Evolutionary conservation across 2,797 vertebrate species (phyloP).

Genomic region (Acestrorhynchus altus): DNA sequence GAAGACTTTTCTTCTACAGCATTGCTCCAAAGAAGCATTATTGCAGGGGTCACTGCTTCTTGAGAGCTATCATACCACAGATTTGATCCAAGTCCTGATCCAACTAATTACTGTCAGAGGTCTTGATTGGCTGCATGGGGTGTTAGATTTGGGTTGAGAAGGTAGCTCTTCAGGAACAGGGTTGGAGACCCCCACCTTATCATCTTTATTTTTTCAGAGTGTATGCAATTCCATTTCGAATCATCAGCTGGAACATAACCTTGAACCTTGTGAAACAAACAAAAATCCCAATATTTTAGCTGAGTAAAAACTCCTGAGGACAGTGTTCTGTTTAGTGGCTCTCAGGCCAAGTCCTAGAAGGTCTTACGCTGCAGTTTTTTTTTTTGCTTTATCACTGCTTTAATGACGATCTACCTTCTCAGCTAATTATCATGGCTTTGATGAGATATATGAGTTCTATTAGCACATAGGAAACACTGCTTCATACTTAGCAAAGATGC

Average conservation of each 20-base stretch:
- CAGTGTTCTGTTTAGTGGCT: constrained; percentile 11
- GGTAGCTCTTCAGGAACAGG: too few species aligned
- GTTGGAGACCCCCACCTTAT: neutral
- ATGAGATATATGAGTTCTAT: constrained; percentile 15
- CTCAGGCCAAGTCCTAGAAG: neutral
- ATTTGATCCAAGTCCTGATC: too few species aligned
- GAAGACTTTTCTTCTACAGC: neutral
- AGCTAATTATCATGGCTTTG: neutral
- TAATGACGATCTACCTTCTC: neutral
- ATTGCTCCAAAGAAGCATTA: neutral
- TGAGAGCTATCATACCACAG: too few species aligned
- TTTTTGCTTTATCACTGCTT: constrained; percentile 5
- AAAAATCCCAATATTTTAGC: neutral
- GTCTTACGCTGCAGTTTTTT: constrained; percentile 15
- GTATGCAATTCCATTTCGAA: neutral
- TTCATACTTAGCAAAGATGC: too few species aligned
- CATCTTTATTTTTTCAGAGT: neutral
- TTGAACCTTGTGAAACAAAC: constrained; percentile 15
- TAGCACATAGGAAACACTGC: too few species aligned
- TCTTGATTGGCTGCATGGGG: too few species aligned
- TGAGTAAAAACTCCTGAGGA: constrained; percentile 38
- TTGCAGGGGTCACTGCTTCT: too few species aligned
- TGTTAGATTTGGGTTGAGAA: too few species aligned
- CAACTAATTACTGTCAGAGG: too few species aligned
- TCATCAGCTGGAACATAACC: neutral